Percentiles rank a stretch among this genome's conserved stretches.
Evolutionary conservation across 2,888 invertebrate species (phyloP).

Genomic region (Erebia palarica): DNA sequence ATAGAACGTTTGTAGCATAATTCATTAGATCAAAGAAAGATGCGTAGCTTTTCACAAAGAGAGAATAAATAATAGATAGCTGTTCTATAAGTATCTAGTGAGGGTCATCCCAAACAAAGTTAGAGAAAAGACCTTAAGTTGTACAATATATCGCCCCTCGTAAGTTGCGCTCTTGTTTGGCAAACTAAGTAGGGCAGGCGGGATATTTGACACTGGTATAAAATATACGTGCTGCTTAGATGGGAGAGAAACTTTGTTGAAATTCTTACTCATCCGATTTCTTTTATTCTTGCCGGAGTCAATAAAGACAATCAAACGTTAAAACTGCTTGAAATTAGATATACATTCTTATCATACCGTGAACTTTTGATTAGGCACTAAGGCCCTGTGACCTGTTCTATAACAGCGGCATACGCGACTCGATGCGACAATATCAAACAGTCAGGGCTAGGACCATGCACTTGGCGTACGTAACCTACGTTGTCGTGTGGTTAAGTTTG

Average conservation of each 20-base stretch:
- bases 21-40: neutral
- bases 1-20: neutral
- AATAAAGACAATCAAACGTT: neutral
- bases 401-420: too few species aligned
- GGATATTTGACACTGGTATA: constrained; percentile 58
- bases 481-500: too few species aligned
- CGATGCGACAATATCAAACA: too few species aligned
- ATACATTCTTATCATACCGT: too few species aligned
- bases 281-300: neutral
- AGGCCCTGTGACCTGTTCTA: too few species aligned
- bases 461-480: too few species aligned
- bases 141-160: constrained; percentile 41
- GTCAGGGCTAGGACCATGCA: too few species aligned
- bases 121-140: constrained; percentile 38
- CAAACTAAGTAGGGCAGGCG: constrained; percentile 42
- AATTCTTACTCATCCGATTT: constrained; percentile 8
- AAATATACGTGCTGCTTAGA: constrained; percentile 51
- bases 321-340: neutral
- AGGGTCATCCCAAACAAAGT: constrained; percentile 39
- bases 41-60: constrained; percentile 9
- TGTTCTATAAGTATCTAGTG: constrained; percentile 25
- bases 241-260: constrained; percentile 20
- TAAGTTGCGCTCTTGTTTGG: constrained; percentile 42
- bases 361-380: too few species aligned
- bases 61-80: constrained; percentile 20